Evolutionary conservation across 2,888 invertebrate species (phyloP).

Genomic region (Mamestra brassicae): DNA sequence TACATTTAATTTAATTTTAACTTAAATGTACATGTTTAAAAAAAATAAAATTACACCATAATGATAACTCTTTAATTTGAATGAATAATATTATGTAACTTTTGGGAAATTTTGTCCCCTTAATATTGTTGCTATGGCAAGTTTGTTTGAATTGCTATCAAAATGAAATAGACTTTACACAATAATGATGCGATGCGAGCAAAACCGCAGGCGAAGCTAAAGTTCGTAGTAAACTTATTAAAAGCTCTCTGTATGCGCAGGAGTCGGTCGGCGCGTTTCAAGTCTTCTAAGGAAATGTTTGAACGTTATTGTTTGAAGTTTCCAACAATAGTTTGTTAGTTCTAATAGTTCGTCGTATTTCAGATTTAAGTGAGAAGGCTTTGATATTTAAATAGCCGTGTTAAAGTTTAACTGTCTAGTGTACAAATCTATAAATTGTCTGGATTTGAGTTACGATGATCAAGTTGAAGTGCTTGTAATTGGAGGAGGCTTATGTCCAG

Average conservation of each 20-base stretch:
- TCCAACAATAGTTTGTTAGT: conserved; percentile 48
- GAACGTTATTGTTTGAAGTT: conserved; percentile 51
- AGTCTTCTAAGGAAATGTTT: conserved; percentile 49
- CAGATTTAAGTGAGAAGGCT: conserved; percentile 5
- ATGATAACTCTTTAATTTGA: no score
- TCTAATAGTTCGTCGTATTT: conserved; percentile 49
- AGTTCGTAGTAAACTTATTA: conserved; percentile 45
- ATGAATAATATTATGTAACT: no score
- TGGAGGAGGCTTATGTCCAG: background rate
- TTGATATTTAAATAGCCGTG: conserved; percentile 25
- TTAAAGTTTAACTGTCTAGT: background rate
- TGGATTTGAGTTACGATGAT: background rate
- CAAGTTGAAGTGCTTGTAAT: background rate
- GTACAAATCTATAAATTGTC: background rate
- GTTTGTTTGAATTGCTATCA: background rate
- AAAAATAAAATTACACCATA: no score
- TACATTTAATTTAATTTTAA: no score
- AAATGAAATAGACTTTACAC: conserved; percentile 1
- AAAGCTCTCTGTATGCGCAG: conserved; percentile 59
- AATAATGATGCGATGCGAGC: background rate
- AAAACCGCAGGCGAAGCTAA: conserved; percentile 41
- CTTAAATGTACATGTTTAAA: no score
- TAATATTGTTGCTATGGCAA: no score
- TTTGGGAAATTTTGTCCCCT: no score
- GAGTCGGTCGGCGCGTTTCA: conserved; percentile 56